Conservation (phyloP, 2,888 invertebrate genomes). For the Tiliacea aurago region DNA sequence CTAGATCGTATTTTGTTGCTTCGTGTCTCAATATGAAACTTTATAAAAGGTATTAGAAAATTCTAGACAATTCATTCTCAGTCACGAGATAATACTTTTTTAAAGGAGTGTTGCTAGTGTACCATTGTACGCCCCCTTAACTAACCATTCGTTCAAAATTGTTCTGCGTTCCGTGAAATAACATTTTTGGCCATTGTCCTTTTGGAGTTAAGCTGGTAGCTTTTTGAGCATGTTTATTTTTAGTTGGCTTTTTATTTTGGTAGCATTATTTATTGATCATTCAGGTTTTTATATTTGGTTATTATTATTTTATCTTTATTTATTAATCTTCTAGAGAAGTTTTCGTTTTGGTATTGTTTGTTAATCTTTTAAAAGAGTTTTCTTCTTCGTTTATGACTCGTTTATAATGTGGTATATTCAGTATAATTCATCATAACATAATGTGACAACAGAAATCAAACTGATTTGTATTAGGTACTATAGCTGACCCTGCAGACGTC, state of each 20-base stretch:
- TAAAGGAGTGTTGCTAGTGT: no score
- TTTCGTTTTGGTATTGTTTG: background rate
- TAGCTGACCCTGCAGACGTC: no score
- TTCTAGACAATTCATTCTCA: no score
- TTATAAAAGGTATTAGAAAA: no score
- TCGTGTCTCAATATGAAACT: no score
- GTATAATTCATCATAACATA: background rate
- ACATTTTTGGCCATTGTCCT: background rate
- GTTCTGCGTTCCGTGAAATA: no score
- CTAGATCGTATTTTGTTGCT: no score
- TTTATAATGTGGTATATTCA: background rate
- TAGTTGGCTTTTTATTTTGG: conserved; percentile 1
- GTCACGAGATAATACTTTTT: no score
- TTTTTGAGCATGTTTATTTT: background rate
- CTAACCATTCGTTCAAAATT: no score
- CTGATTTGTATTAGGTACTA: no score
- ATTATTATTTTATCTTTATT: background rate
- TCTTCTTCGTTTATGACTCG: background rate
- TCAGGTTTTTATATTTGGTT: background rate
- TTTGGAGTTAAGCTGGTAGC: conserved; percentile 1
- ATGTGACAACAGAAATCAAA: no score
- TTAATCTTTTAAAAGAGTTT: background rate
- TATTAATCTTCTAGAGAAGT: background rate
- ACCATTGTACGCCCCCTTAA: no score
- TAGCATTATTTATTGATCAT: background rate